Evolutionary conservation across 1,140 invertebrate genomes (phyloP), one percentile per base, ranked within the genome.

Genomic region (Trypoxylus dichotomus): DNA sequence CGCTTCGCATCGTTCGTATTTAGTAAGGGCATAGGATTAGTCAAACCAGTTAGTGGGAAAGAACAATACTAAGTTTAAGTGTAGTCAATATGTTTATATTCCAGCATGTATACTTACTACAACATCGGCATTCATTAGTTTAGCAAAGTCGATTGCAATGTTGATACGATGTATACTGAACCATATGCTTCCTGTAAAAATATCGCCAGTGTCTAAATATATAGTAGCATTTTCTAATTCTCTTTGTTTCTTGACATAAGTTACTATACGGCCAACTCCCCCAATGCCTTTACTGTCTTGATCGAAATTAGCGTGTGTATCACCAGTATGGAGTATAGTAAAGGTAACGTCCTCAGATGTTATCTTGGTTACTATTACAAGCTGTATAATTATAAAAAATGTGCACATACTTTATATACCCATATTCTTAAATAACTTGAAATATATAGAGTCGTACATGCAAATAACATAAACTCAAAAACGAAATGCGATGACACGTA

Each of bases 171-270:
- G 63, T 27, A 68, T 21, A 68, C 24, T 27, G 19, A 68, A 68
- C 63, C 63, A 68, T 27, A 68, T 68, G 63, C 63, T 68, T 11
- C 63, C 63, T 27, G 24, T 68, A 21, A n/a, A 68, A 19, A 68
- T 68, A 68, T 68, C 63, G 5, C 63, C 63, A 68, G 63, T 24
- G 24, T 68, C 63, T 24, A 68, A 29, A 68, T 68, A 68, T 68
- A 68, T 27, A 24, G 11, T 29, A 11, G n/a, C n/a, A 11, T 11
- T 11, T 10, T 11, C n/a, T 68, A 10, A 24, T n/a, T 1, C 3
- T 68, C 63, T 68, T 29, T 24, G 13, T 13, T 68, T 68, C 27
- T 68, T 68, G 0, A 68, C 21, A 7, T 27, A 68, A 6, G 21
- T 27, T 0, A 29, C n/a, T 7, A 68, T 27, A 5, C 63, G 21